phyloP scores from a whole-genome alignment of 2,113 vertebrate species.

The Eolophus roseicapilla region DNA sequence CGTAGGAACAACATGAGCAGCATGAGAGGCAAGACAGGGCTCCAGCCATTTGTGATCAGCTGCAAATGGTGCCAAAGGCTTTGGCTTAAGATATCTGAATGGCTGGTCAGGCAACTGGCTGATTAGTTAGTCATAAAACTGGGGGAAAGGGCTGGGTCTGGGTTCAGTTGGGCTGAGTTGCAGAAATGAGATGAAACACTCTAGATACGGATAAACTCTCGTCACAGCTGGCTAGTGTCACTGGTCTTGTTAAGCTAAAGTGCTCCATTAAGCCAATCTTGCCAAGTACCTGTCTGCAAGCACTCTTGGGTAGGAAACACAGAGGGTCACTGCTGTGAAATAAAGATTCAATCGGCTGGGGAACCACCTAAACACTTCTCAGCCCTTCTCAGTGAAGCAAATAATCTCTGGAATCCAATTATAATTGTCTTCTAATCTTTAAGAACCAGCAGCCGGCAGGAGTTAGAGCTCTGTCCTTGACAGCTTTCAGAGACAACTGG shows the following conservation, averaged over 20 bases:
- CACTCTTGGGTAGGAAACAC: background rate
- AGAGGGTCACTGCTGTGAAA: constrained; percentile 21
- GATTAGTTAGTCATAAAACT: constrained; percentile 11
- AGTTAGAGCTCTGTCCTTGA: constrained; percentile 31
- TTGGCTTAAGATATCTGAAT: background rate
- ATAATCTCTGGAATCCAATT: constrained; percentile 66
- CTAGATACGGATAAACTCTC: background rate
- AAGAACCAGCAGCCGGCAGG: constrained; percentile 27
- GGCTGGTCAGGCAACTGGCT: background rate
- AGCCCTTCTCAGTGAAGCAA: background rate
- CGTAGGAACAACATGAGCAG: background rate
- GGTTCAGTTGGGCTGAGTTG: background rate
- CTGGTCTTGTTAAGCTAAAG: constrained; percentile 11
- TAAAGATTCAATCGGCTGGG: constrained; percentile 24
- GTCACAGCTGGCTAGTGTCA: constrained; percentile 20
- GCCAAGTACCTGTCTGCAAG: constrained; percentile 36
- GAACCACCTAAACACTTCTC: constrained; percentile 35
- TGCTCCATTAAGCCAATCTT: background rate
- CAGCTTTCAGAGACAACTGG: constrained; percentile 47
- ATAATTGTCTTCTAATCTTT: constrained; percentile 58
- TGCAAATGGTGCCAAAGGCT: background rate
- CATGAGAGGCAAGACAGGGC: background rate
- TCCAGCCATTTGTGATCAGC: background rate
- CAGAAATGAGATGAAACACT: constrained; percentile 30
- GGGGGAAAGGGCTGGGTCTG: background rate